These are phyloP conservation scores for Cyclophora albipunctata DNA, from an alignment of 2,888 invertebrate genomes.

Conservation along the genomic window DNA sequence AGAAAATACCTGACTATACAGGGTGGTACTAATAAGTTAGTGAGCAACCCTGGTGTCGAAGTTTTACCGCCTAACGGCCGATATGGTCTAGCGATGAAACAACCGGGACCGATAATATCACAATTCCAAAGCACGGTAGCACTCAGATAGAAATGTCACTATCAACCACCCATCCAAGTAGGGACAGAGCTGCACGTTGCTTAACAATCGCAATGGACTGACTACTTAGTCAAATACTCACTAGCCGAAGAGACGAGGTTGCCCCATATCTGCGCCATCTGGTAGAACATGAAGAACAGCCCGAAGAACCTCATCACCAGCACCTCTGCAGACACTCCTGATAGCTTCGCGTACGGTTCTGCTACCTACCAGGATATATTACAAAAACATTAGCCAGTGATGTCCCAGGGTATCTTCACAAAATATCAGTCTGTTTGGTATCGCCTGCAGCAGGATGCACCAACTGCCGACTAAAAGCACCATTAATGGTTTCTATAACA, in stretches of 20 bases:
- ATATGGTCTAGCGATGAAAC: too few relatives aligned
- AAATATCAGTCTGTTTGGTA: neutral
- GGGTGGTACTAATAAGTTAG: too few relatives aligned
- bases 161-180: too few relatives aligned
- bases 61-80: too few relatives aligned
- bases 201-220: too few relatives aligned
- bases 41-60: too few relatives aligned
- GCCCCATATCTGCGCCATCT: constrained; percentile 96
- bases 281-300: constrained; percentile 96
- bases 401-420: neutral
- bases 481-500: neutral
- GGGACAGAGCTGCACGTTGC: too few relatives aligned
- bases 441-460: neutral
- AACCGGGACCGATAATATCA: too few relatives aligned
- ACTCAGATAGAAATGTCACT: too few relatives aligned
- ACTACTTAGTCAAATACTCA: constrained; percentile 42
- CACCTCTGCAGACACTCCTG: constrained; percentile 81
- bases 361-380: constrained; percentile 54
- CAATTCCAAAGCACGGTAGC: too few relatives aligned
- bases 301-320: constrained; percentile 95
- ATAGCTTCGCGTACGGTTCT: constrained; percentile 85
- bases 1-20: too few relatives aligned
- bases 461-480: neutral
- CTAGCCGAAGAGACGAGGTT: constrained; percentile 92
- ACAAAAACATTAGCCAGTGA: too few relatives aligned